Base-by-base conservation (phyloP, 2,888 invertebrate genomes). In the Nomada ruficornis region DNA sequence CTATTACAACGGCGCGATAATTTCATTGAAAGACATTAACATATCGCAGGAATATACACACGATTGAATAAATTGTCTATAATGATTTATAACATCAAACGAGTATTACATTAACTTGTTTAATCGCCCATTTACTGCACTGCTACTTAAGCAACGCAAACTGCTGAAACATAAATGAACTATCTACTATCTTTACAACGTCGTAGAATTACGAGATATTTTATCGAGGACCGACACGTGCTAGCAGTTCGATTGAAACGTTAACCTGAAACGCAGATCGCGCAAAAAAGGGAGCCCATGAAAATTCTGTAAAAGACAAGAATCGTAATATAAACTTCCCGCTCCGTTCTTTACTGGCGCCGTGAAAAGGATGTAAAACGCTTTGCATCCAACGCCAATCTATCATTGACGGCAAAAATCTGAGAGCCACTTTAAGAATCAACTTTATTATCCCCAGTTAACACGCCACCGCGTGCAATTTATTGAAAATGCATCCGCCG, bases 241-340 rank as follows among this genome's bases (percentile, higher is more conserved):
- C 7, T 7, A 29, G 55, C 55, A 68, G 42, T 68, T 57, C 23
- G 26, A 57, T 68, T 44, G 57, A 68, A 57, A 68, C 54, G 57
- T 68, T 68, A 68, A 57, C 4, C 7, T 18, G 18, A 15, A 26
- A 9, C 20, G 15, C 5, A 5, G 18, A 47, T 57, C 10, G 7
- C 4, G 9, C 2, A 15, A 42, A 23, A 9, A 54, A 55, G 42
- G 42, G 42, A 0, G 10, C 13, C 7, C 23, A 55, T 15, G 20
- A 20, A 20, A 55, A 20, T 20, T 3, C 9, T 36, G 29, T 5
- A 13, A 20, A 9, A n/a, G 44, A 23, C 18, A 50, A 50, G 36
- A 29, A 52, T 36, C 52, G 7, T n/a, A 9, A 36, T 13, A 50
- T 26, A 64, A 50, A 42, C 42, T 42, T 10, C 3, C 18, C 60